Evolutionary conservation across 2,888 invertebrate genomes (phyloP), one percentile per base, ranked within the genome.

Genomic region (Pachliopta kotzebuea): DNA sequence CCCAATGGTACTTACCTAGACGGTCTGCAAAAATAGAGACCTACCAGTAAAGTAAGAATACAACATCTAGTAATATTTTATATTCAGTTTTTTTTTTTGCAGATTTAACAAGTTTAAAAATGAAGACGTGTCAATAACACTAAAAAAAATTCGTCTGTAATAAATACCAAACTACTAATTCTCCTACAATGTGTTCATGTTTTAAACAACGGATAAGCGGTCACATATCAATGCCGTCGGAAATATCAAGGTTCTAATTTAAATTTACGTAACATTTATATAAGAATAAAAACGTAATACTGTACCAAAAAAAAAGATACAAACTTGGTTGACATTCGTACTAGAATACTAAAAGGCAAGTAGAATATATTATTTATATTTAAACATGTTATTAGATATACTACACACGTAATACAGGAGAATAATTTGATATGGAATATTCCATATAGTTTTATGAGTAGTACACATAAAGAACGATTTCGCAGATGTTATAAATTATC

Each of bases 341-440:
- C 24, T 17, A 50, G 60, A 37, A 55, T 54, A 37, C 37, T 17
- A 24, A 56, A 56, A 56, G 24, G 50, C n/a, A 57, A 50, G 52
- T 42, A 52, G 14, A 21, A 49, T 52, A 26, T 56, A 37, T 37
- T 37, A 37, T 63, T 59, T 59, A 23, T 60, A 63, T 64, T 60
- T 56, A 56, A 56, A 52, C 37, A 20, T 64, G 37, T 60, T 64
- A 60, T 60, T 64, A 60, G 42, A 52, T 52, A 50, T 55, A 56
- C 56, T 24, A 56, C 56, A 52, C 59, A 60, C 55, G 24, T 23
- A 56, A 54, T 14, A 23, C 9, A 50, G 18, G 37, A 52, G 24
- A 49, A 23, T 29, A 42, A 49, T 49, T n/a, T 49, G 18, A 21
- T 52, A 52, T 56, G 50, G 64, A 60, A 64, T 52, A 56, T 64